Conservation (phyloP, 2,113 vertebrate genomes). For the Mirounga angustirostris region DNA sequence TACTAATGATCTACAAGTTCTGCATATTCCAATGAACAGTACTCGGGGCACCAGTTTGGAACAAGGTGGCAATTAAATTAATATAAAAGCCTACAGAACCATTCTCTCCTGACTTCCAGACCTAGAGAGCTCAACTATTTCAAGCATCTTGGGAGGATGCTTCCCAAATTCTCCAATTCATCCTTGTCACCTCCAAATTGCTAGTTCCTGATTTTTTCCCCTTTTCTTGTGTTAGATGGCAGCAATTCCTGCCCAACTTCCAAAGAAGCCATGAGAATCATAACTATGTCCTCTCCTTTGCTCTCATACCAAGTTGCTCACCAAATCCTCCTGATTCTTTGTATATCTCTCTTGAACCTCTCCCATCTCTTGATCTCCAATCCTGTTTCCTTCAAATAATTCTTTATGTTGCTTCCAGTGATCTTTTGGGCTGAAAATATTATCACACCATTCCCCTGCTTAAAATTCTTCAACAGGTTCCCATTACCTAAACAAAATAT, state of each 20-base stretch:
- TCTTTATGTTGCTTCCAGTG: not conserved
- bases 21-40: not conserved
- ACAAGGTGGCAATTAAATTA: not conserved
- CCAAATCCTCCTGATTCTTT: not conserved
- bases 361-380: not conserved
- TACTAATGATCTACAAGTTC: not conserved
- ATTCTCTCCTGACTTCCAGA: not conserved
- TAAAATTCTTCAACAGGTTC: conserved; percentile 47
- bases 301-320: not conserved
- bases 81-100: not conserved
- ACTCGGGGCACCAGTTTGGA: not conserved
- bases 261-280: not conserved
- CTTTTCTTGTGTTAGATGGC: not conserved
- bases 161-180: not conserved
- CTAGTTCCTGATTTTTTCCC: not conserved
- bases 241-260: not conserved
- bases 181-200: not conserved
- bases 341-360: not conserved
- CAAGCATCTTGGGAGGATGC: not conserved
- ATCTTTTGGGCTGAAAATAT: conserved; percentile 54
- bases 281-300: not conserved
- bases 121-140: not conserved
- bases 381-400: conserved; percentile 29
- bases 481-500: conserved; percentile 21
- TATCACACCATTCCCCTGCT: not conserved